Percentiles rank a stretch among this genome's conserved stretches.
Evolutionary conservation across 2,888 invertebrate species (phyloP).

Genomic region (Eupelmus urozonus): DNA sequence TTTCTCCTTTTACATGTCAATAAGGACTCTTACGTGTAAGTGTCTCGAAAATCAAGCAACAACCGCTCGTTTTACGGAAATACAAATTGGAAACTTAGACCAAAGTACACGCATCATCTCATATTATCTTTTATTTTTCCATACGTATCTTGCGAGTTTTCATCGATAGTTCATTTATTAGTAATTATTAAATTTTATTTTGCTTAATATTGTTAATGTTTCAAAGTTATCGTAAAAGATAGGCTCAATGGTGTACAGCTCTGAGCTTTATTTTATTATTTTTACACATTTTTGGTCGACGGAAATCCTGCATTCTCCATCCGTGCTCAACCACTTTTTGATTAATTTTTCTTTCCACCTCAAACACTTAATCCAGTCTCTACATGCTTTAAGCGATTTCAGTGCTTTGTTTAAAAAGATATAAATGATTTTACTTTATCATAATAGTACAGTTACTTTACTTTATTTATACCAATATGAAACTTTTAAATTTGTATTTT

Average conservation of each 20-base stretch:
- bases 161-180: slow-evolving; percentile 22
- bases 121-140: slow-evolving; percentile 1
- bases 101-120: slow-evolving; percentile 31
- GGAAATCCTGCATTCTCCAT: slow-evolving; percentile 19
- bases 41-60: slow-evolving; percentile 36
- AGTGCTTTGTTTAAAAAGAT: slow-evolving; percentile 36
- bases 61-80: slow-evolving; percentile 32
- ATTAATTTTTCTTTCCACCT: slow-evolving; percentile 34
- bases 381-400: slow-evolving; percentile 24
- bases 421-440: slow-evolving; percentile 27
- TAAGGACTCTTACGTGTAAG: slow-evolving; percentile 15
- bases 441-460: too few relatives aligned
- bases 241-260: slow-evolving; percentile 26
- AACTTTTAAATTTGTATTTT: neutral
- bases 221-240: slow-evolving; percentile 33
- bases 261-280: slow-evolving; percentile 21
- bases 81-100: slow-evolving; percentile 35
- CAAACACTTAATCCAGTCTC: slow-evolving; percentile 31
- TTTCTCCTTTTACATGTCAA: slow-evolving; percentile 2
- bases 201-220: slow-evolving; percentile 37
- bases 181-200: slow-evolving; percentile 12
- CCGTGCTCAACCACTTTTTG: slow-evolving; percentile 40
- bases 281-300: slow-evolving; percentile 43
- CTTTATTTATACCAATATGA: too few relatives aligned
- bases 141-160: slow-evolving; percentile 30